Evolutionary conservation across 2,113 vertebrate species (phyloP).

Genomic region (Pheucticus melanocephalus): DNA sequence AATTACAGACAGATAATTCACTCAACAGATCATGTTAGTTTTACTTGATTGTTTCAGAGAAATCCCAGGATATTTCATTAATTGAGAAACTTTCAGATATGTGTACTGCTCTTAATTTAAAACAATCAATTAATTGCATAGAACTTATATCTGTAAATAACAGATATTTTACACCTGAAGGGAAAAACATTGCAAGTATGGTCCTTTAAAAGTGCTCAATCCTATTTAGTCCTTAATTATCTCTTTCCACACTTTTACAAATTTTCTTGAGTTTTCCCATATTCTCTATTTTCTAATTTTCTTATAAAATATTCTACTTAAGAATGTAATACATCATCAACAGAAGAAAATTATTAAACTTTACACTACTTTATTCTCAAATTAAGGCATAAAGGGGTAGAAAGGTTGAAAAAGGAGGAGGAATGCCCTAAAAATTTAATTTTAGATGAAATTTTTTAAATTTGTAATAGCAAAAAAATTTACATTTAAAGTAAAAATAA

Average conservation of each 20-base stretch:
- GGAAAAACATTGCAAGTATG: neutral
- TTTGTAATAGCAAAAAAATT: neutral
- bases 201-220: neutral
- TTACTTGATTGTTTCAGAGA: neutral
- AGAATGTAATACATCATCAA: neutral
- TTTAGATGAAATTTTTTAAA: neutral
- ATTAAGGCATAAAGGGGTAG: neutral
- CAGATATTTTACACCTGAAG: neutral
- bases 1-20: neutral
- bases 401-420: neutral
- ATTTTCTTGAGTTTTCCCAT: neutral
- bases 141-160: neutral
- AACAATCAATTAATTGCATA: neutral
- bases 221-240: neutral
- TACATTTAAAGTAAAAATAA: neutral
- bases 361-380: neutral
- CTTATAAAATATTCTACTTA: neutral
- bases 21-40: neutral
- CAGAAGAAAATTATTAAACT: neutral
- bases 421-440: neutral
- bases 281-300: neutral
- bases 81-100: neutral
- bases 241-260: neutral
- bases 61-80: neutral
- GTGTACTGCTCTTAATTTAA: neutral